These are phyloP conservation scores for Turritopsis dohrnii DNA, from an alignment of 30 jellyfish, hydroid and myxozoan species.

Conservation along the genomic window DNA sequence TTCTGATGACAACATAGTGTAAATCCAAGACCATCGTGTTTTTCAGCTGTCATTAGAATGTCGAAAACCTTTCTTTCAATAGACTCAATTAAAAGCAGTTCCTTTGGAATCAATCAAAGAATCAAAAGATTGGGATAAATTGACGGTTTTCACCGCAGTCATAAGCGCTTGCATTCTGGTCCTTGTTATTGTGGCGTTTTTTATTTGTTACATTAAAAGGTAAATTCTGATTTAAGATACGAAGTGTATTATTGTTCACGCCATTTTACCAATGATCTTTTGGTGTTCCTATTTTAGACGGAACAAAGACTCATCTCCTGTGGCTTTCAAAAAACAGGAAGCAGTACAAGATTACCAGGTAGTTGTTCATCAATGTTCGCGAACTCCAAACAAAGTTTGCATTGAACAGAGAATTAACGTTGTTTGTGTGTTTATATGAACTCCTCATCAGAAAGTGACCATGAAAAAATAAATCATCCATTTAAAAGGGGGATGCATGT, in stretches of 20 bases:
- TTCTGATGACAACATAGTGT: too few relatives aligned
- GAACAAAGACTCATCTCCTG: conserved; percentile 38
- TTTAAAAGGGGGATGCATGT: too few relatives aligned
- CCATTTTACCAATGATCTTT: too few relatives aligned
- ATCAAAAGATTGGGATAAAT: conserved; percentile 65
- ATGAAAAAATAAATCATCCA: too few relatives aligned
- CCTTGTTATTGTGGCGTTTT: conserved; percentile 56
- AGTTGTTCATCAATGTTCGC: background rate
- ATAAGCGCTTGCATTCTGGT: conserved; percentile 88
- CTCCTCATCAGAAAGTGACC: too few relatives aligned
- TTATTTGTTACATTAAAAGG: conserved; percentile 83
- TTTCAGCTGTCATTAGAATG: too few relatives aligned
- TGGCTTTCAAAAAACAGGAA: conserved; percentile 70
- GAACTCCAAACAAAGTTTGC: background rate
- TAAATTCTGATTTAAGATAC: conserved; percentile 7
- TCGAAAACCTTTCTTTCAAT: background rate
- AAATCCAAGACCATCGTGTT: too few relatives aligned
- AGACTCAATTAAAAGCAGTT: background rate
- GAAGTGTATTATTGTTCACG: too few relatives aligned
- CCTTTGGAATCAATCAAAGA: background rate
- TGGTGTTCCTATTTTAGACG: conserved; percentile 17
- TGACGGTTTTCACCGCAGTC: conserved; percentile 74
- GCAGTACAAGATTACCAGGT: conserved; percentile 95
- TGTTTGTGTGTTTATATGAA: too few relatives aligned
- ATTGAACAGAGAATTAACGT: too few relatives aligned